Percentiles rank a stretch among this genome's conserved stretches.
These are phyloP conservation scores for Neodiprion pinetum DNA, from an alignment of 1,140 invertebrate species.

Conservation along the genomic window DNA sequence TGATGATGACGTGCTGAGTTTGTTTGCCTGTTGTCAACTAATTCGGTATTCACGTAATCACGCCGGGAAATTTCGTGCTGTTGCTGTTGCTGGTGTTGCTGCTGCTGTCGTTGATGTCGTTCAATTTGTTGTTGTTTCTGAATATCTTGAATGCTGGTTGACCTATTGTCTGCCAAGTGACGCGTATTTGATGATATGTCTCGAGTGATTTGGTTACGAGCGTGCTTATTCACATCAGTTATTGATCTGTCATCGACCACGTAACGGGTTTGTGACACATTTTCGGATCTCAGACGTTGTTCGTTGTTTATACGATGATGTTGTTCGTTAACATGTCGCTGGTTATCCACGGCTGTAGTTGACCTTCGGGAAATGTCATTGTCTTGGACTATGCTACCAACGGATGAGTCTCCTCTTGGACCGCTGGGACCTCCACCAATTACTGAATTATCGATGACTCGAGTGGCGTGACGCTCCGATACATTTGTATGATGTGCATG, in stretches of 20 bases:
- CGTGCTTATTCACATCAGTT: constrained; percentile 21
- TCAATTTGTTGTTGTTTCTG: constrained; percentile 12
- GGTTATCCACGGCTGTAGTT: background rate
- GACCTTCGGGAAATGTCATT: background rate
- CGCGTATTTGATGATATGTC: constrained; percentile 25
- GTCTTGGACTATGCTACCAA: background rate
- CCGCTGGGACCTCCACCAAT: background rate
- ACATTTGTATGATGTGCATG: constrained; percentile 28
- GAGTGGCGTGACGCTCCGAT: constrained; percentile 17
- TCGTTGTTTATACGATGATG: constrained; percentile 33
- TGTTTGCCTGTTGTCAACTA: constrained; percentile 40
- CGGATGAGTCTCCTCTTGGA: background rate
- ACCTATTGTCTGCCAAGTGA: constrained; percentile 20
- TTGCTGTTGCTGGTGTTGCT: constrained; percentile 30
- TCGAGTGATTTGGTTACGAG: constrained; percentile 27
- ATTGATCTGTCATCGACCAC: constrained; percentile 29
- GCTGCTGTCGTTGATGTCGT: constrained; percentile 12
- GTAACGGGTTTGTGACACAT: constrained; percentile 27
- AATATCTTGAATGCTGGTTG: constrained; percentile 6
- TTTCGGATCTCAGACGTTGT: constrained; percentile 37
- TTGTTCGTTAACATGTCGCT: constrained; percentile 22
- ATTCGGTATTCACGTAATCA: constrained; percentile 49
- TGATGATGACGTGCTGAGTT: constrained; percentile 26
- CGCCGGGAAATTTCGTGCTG: constrained; percentile 34
- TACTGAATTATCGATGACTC: background rate